phyloP scores from a whole-genome alignment of 1,140 invertebrate genomes.

The Oryctes rhinoceros region DNA sequence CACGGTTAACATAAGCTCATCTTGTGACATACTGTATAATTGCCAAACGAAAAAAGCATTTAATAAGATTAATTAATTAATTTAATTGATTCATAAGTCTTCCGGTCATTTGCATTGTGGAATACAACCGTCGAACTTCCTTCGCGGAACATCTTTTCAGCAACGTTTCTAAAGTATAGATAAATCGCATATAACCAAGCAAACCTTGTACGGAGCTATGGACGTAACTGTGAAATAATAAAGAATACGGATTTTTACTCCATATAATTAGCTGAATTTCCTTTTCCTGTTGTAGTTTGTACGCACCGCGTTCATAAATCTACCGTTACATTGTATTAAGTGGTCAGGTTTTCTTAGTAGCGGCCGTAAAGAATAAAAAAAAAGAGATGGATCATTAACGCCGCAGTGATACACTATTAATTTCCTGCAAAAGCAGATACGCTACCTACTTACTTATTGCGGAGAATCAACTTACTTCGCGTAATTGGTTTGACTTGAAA shows the following conservation, averaged over 20 bases:
- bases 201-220: neutral
- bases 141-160: neutral
- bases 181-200: neutral
- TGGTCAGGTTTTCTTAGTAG: conserved; percentile 2
- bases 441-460: conserved; percentile 16
- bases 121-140: neutral
- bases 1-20: no score
- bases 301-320: conserved; percentile 26
- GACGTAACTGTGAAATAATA: conserved; percentile 13
- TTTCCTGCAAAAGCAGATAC: conserved; percentile 29
- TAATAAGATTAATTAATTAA: no score
- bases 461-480: conserved; percentile 17
- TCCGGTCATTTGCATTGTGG: no score
- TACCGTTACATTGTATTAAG: conserved; percentile 29
- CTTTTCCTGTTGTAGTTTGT: conserved; percentile 32
- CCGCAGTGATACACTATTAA: conserved; percentile 27
- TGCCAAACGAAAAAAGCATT: no score
- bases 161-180: neutral
- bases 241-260: conserved; percentile 34
- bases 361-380: conserved; percentile 12
- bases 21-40: no score
- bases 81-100: no score
- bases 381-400: conserved; percentile 32
- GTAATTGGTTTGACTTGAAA: neutral
- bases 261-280: conserved; percentile 35